Evolutionary conservation across 2,888 invertebrate genomes (phyloP).

Genomic region (Hylaea fasciaria): DNA sequence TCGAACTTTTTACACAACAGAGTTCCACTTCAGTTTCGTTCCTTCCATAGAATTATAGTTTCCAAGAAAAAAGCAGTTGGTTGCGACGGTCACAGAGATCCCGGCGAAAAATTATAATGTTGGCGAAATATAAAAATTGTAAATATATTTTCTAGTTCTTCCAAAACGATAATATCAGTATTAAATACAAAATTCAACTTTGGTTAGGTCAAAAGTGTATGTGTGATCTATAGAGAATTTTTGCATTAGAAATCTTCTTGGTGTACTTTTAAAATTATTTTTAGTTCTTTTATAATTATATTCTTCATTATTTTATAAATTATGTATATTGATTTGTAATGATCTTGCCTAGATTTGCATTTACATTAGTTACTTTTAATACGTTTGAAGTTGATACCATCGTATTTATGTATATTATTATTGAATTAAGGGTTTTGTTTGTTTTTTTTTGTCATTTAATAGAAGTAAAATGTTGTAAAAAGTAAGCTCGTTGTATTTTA

Average conservation of each 20-base stretch:
- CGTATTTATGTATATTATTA: conserved; percentile 84
- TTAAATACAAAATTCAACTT: conserved; percentile 84
- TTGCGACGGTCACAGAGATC: conserved; percentile 81
- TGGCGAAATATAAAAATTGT: conserved; percentile 76
- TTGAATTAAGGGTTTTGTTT: conserved; percentile 83
- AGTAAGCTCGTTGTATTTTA: conserved; percentile 86
- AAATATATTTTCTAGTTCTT: conserved; percentile 84
- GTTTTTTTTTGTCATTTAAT: conserved; percentile 81
- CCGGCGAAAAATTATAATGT: conserved; percentile 76
- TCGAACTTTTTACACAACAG: conserved; percentile 83
- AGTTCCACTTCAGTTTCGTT: conserved; percentile 37
- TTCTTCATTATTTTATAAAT: conserved; percentile 67
- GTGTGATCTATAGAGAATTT: conserved; percentile 82
- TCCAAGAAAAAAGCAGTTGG: conserved; percentile 49
- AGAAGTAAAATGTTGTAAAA: conserved; percentile 85
- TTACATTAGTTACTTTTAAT: conserved; percentile 79
- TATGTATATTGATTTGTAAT: conserved; percentile 75
- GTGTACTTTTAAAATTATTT: conserved; percentile 73
- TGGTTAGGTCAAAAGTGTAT: conserved; percentile 83
- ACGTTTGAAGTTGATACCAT: conserved; percentile 84
- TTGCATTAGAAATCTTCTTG: conserved; percentile 75
- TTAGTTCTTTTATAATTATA: conserved; percentile 58
- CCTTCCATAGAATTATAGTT: conserved; percentile 11
- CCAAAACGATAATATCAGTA: conserved; percentile 82
- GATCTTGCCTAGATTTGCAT: conserved; percentile 84